Percentiles rank a stretch among this genome's conserved stretches.
Evolutionary conservation across 2,888 invertebrate species (phyloP).

Genomic region (Lepidocyrtoides sp.): DNA sequence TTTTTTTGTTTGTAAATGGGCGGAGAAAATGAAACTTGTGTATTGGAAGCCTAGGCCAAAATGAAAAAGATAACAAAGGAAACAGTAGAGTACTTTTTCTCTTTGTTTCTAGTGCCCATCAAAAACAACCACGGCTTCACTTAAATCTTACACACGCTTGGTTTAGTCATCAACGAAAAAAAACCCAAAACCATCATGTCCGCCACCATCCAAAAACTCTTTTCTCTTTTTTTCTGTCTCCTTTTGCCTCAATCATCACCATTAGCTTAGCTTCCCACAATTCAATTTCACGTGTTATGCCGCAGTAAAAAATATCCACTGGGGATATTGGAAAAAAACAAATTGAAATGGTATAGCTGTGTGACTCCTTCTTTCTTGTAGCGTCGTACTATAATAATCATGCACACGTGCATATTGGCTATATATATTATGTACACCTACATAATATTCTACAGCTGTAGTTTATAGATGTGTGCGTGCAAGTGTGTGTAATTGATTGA

Average conservation of each 20-base stretch:
- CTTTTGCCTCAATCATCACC: conserved; percentile 1
- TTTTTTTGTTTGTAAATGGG: not conserved
- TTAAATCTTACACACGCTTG: not conserved
- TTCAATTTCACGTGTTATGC: conserved; percentile 34
- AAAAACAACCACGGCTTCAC: conserved; percentile 11
- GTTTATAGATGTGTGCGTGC: conserved; percentile 11
- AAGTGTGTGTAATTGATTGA: conserved; percentile 67
- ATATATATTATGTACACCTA: not conserved
- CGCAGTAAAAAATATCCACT: conserved; percentile 7
- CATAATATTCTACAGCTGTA: not conserved
- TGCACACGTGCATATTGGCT: no score
- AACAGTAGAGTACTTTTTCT: not conserved
- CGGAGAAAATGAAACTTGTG: not conserved
- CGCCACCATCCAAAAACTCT: not conserved
- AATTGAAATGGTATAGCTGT: conserved; percentile 13
- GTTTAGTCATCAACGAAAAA: not conserved
- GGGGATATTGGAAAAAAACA: conserved; percentile 29
- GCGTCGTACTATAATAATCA: no score
- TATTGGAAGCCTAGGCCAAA: not conserved
- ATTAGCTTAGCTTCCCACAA: conserved; percentile 19
- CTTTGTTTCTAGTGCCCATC: conserved; percentile 27
- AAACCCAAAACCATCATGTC: not conserved
- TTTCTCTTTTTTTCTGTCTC: not conserved
- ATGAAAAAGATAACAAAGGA: conserved; percentile 33
- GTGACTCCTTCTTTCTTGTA: not conserved